Conservation (phyloP, 2,797 vertebrate species). For the Protonibea diacanthus region DNA sequence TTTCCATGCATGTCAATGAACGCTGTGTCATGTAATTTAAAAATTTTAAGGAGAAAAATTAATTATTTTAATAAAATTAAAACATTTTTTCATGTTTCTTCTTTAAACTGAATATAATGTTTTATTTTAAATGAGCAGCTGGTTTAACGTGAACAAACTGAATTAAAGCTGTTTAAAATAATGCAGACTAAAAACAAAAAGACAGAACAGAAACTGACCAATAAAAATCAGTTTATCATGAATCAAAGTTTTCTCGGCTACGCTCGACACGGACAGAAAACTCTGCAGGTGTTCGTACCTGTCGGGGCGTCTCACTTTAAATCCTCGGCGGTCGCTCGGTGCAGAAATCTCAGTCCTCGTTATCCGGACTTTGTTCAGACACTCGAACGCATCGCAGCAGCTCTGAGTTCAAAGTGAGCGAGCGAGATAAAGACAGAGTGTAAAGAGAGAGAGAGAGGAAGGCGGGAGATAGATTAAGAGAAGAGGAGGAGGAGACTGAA, state of each 20-base stretch:
- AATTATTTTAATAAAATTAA: no score
- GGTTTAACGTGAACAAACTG: no score
- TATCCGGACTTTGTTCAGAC: constrained; percentile 46
- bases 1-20: not conserved
- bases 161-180: no score
- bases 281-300: constrained; percentile 45
- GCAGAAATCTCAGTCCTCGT: constrained; percentile 11
- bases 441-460: not conserved
- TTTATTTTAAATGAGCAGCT: no score
- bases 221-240: no score
- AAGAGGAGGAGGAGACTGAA: constrained; percentile 46
- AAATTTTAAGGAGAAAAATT: not conserved
- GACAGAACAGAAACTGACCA: not conserved
- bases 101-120: no score
- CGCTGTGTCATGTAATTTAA: not conserved
- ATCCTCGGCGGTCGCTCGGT: constrained; percentile 7
- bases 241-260: no score
- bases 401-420: constrained; percentile 16
- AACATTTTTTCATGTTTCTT: no score
- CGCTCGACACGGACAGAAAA: constrained; percentile 25
- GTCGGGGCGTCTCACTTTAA: constrained; percentile 35
- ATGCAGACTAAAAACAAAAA: no score
- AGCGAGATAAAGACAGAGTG: constrained; percentile 2
- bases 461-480: constrained; percentile 45
- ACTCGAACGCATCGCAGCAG: constrained; percentile 36